Conservation (phyloP, 2,797 vertebrate genomes). For the Chromobotia macracanthus region DNA sequence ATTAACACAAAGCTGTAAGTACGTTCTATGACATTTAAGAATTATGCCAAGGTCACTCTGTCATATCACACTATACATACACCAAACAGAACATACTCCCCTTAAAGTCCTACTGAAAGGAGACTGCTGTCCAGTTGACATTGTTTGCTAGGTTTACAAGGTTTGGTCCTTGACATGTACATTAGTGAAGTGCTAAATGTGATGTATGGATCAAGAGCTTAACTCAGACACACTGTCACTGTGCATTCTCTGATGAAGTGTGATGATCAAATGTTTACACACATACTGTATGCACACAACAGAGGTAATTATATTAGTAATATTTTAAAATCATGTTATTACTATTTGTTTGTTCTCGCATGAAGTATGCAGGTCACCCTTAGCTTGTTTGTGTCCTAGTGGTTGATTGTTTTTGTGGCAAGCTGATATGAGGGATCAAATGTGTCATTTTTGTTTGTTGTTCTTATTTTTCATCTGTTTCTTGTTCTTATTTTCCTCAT, state of each 20-base stretch:
- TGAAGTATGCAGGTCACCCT: neutral
- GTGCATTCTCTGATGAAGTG: neutral
- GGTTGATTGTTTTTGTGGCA: neutral
- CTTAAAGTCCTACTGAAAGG: neutral
- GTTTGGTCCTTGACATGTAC: constrained; percentile 13
- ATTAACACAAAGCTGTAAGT: neutral
- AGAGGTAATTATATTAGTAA: neutral
- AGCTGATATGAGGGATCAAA: too few species aligned
- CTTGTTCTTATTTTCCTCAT: neutral
- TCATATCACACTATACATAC: constrained; percentile 31
- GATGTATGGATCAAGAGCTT: constrained; percentile 1
- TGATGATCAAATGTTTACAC: neutral
- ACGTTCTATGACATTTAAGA: neutral
- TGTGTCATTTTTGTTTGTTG: neutral
- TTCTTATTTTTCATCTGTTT: neutral
- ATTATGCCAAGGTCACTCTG: constrained; percentile 30
- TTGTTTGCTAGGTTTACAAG: neutral
- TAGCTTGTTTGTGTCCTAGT: neutral
- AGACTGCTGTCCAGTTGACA: neutral
- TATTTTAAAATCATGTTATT: neutral
- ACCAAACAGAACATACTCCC: neutral
- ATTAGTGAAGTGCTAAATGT: constrained; percentile 21
- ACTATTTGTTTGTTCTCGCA: neutral
- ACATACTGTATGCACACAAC: neutral
- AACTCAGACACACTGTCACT: constrained; percentile 14